Conservation (phyloP, 2,113 vertebrate genomes). For the Odontesthes bonariensis region DNA sequence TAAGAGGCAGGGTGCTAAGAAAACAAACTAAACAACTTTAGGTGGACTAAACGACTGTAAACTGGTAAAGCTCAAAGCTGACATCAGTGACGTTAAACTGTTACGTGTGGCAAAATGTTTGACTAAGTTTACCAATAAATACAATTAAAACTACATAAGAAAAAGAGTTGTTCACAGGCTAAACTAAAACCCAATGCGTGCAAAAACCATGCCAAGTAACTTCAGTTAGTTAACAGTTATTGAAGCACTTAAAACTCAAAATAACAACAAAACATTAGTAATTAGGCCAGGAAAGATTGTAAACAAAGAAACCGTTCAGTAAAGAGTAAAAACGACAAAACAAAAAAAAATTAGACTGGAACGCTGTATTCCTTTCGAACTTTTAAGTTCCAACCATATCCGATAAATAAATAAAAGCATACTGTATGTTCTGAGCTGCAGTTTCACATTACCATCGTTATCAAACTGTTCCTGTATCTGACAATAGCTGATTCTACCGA, state of each 20-base stretch:
- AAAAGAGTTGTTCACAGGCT: conserved; percentile 57
- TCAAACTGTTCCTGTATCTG: conserved; percentile 39
- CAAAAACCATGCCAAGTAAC: conserved; percentile 62
- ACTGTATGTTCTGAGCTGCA: conserved; percentile 49
- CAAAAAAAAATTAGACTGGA: conserved; percentile 28
- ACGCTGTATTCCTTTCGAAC: conserved; percentile 27
- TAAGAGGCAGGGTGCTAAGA: background rate
- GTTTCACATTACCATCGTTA: conserved; percentile 66
- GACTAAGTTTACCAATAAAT: conserved; percentile 59
- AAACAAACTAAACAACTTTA: background rate
- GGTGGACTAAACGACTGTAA: conserved; percentile 9
- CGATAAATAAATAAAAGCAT: conserved; percentile 78
- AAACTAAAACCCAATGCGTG: conserved; percentile 57
- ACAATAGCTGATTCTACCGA: conserved; percentile 29
- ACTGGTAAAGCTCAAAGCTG: conserved; percentile 18
- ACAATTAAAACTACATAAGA: conserved; percentile 44
- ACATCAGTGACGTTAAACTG: conserved; percentile 24
- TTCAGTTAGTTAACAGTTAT: conserved; percentile 35
- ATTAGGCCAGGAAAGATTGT: conserved; percentile 44
- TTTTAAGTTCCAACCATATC: conserved; percentile 28
- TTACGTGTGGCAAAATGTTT: conserved; percentile 27
- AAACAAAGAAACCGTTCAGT: conserved; percentile 48
- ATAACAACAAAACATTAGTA: conserved; percentile 5
- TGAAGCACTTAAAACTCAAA: conserved; percentile 40
- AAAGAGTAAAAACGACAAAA: conserved; percentile 1